phyloP scores from a whole-genome alignment of 2,888 invertebrate genomes.

The Athripsodes cinereus region DNA sequence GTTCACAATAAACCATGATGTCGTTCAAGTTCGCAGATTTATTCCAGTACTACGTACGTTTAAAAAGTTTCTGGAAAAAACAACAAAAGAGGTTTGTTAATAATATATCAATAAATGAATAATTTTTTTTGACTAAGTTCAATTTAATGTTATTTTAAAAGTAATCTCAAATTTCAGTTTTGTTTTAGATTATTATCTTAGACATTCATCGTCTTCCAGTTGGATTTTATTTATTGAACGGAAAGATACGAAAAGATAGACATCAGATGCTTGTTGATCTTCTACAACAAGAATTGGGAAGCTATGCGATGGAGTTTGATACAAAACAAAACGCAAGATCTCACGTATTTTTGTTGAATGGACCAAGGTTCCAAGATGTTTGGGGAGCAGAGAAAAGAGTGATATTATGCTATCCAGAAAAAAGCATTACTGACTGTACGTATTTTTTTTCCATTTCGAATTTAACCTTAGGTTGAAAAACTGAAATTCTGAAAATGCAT shows the following conservation, averaged over 20 bases:
- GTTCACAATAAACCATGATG: slow-evolving; percentile 70
- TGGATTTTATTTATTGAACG: slow-evolving; percentile 47
- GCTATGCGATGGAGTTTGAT: slow-evolving; percentile 39
- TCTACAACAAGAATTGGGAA: slow-evolving; percentile 48
- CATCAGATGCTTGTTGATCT: slow-evolving; percentile 48
- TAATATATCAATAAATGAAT: neutral
- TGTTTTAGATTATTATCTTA: slow-evolving; percentile 58
- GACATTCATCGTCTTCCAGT: slow-evolving; percentile 80
- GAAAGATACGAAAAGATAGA: slow-evolving; percentile 26
- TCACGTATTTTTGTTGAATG: slow-evolving; percentile 28
- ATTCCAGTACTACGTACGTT: slow-evolving; percentile 61
- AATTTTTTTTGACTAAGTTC: neutral
- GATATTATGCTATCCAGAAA: slow-evolving; percentile 52
- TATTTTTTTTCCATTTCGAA: too few species aligned
- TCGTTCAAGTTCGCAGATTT: slow-evolving; percentile 62
- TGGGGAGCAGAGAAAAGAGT: slow-evolving; percentile 45
- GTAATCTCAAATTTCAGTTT: neutral
- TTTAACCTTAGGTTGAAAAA: too few species aligned
- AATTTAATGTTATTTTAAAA: neutral
- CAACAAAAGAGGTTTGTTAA: slow-evolving; percentile 54
- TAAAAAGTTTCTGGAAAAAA: slow-evolving; percentile 59
- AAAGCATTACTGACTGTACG: neutral
- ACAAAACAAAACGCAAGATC: slow-evolving; percentile 5
- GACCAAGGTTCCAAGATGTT: slow-evolving; percentile 46
- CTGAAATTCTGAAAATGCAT: too few species aligned